phyloP scores from a whole-genome alignment of 2,797 vertebrate genomes.

The Pachyuromys duprasi region DNA sequence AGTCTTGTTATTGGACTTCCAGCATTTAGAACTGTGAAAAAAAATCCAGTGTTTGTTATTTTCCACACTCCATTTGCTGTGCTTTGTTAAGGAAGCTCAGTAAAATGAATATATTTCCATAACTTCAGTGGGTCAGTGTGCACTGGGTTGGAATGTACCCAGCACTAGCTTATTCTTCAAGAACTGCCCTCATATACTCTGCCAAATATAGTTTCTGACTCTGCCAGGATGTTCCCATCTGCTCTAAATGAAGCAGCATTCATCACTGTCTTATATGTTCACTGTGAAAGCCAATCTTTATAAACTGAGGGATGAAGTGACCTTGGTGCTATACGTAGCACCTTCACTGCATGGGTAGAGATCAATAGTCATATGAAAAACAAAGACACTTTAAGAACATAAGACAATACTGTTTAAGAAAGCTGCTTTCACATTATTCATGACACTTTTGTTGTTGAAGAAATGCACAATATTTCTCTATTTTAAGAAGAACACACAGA shows the following conservation, averaged over 20 bases:
- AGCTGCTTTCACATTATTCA: conserved; percentile 11
- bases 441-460: neutral
- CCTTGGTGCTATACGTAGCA: conserved; percentile 53
- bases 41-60: conserved; percentile 15
- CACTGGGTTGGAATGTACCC: conserved; percentile 27
- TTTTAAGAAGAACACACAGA: conserved; percentile 38
- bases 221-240: conserved; percentile 75
- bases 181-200: conserved; percentile 60
- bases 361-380: conserved; percentile 52
- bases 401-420: conserved; percentile 22
- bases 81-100: conserved; percentile 18
- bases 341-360: neutral
- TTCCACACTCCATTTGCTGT: neutral
- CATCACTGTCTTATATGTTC: conserved; percentile 65
- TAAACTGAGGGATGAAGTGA: conserved; percentile 59
- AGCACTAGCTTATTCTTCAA: conserved; percentile 56
- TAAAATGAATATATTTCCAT: conserved; percentile 52
- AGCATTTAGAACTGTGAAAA: conserved; percentile 16
- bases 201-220: conserved; percentile 69
- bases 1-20: conserved; percentile 42
- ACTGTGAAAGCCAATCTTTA: conserved; percentile 61
- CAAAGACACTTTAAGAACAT: conserved; percentile 43
- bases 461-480: neutral
- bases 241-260: conserved; percentile 59
- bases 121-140: conserved; percentile 39